phyloP scores from a whole-genome alignment of 2,888 invertebrate species.

The Nymphalis polychloros region DNA sequence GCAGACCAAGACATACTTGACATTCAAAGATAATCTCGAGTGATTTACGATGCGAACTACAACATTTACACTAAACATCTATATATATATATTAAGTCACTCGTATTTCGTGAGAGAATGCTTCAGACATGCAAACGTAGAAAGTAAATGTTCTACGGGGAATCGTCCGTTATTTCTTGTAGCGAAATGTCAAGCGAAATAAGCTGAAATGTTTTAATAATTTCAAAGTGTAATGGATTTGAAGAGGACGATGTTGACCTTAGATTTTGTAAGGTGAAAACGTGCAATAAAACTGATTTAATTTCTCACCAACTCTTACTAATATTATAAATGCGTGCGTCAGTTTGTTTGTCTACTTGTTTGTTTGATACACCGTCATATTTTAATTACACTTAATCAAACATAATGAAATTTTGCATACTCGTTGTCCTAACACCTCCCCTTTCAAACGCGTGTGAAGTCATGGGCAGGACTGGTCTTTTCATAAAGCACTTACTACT shows the following conservation, averaged over 20 bases:
- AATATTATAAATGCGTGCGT: too few species aligned
- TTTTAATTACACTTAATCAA: too few species aligned
- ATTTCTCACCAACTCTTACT: not conserved
- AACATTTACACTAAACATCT: conserved; percentile 59
- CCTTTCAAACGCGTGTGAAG: too few species aligned
- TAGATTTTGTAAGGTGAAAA: conserved; percentile 8
- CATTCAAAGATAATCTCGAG: conserved; percentile 71
- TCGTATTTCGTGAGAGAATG: conserved; percentile 39
- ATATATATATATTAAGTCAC: conserved; percentile 59
- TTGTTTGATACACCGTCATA: too few species aligned
- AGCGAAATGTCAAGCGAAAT: conserved; percentile 17
- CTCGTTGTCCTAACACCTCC: too few species aligned
- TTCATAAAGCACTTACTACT: too few species aligned
- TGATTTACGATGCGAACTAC: conserved; percentile 75
- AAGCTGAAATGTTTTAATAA: conserved; percentile 13
- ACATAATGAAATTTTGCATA: too few species aligned
- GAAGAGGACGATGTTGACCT: conserved; percentile 1
- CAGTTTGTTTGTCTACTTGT: too few species aligned
- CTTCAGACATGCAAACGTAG: conserved; percentile 42
- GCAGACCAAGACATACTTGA: conserved; percentile 62
- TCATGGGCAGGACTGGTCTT: too few species aligned
- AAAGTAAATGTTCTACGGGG: conserved; percentile 23
- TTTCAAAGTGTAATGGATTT: conserved; percentile 1
- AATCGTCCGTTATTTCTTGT: conserved; percentile 15
- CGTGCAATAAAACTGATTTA: not conserved